Percentiles rank a stretch among this genome's conserved stretches.
Conservation (phyloP, 2,888 invertebrate species). For the Cosmopolites sordidus region DNA sequence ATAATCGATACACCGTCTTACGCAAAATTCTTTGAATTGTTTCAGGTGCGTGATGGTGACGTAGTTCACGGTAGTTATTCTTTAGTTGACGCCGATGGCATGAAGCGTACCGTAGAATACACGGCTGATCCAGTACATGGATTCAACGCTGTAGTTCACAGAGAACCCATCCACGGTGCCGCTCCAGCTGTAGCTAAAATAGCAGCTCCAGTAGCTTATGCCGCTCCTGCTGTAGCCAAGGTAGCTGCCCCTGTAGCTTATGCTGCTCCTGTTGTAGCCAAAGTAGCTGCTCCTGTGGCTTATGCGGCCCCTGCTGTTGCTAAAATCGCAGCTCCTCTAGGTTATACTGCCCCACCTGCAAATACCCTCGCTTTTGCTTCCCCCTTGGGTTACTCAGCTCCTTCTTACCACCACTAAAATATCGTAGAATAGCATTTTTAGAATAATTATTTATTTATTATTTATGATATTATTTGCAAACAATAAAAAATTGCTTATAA, state of each 20-base stretch:
- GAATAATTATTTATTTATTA: too few species aligned
- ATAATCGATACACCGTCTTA: too few species aligned
- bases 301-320: slow-evolving; percentile 28
- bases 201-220: slow-evolving; percentile 26
- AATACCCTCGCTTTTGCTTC: slow-evolving; percentile 3
- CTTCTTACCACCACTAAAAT: background rate
- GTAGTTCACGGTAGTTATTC: slow-evolving; percentile 58
- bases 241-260: slow-evolving; percentile 36
- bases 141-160: slow-evolving; percentile 55
- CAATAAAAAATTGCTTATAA: too few species aligned
- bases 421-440: too few species aligned
- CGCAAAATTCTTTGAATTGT: too few species aligned
- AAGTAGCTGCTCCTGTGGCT: slow-evolving; percentile 25
- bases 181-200: slow-evolving; percentile 18
- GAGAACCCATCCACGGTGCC: slow-evolving; percentile 43
- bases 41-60: slow-evolving; percentile 53
- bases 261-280: slow-evolving; percentile 35
- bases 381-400: slow-evolving; percentile 2
- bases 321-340: slow-evolving; percentile 4
- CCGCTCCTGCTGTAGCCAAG: slow-evolving; percentile 34
- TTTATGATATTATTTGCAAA: too few species aligned
- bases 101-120: slow-evolving; percentile 61
- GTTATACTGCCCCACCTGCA: slow-evolving; percentile 7
- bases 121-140: slow-evolving; percentile 52
- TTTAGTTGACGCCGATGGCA: slow-evolving; percentile 58